Base-by-base conservation (phyloP, 2,888 invertebrate genomes). In the Ectropis crepuscularia region DNA sequence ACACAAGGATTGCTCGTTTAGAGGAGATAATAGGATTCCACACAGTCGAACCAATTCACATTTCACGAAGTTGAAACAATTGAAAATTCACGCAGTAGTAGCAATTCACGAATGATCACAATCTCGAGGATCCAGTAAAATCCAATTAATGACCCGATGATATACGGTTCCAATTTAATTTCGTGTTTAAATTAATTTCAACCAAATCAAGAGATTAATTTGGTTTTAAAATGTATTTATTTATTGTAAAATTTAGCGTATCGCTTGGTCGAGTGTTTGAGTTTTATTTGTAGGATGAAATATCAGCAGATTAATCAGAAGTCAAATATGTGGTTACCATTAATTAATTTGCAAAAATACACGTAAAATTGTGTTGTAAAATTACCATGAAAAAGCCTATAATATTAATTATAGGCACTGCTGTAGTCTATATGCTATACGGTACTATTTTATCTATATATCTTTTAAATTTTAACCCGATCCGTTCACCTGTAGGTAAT, bases 101-200 rank as follows among this genome's bases (percentile, higher is more conserved):
- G 16, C 53, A 39, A 43, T 47, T 47, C 37, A 61, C 11, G 39
- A 53, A 54, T 60, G 46, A 65, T 37, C 46, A 12, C 16, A 57
- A 57, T 51, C 54, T 63, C 58, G 12, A 53, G 39, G 57, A 65
- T 45, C 51, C 65, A 39, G 54, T 55, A 63, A 60, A 61, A 65
- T 53, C 53, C 53, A 42, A 66, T 67, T 66, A 63, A 63, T 55
- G 53, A 59, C 61, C 41, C 36, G 50, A 60, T 68, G 63, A 69
- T 64, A 61, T 68, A 72, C 58, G 61, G 55, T 57, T 48, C 41
- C 69, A 68, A 70, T 72, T 60, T 55, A 65, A 65, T 58, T 61
- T 65, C 61, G 51, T 38, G 57, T 50, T 55, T 60, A 57, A 69
- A 63, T 69, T 68, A 68, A 69, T 67, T 68, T 60, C 38, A 16